A percentile compares a stretch with the other conserved stretches of the same genome.
Evolutionary conservation across 2,888 invertebrate genomes (phyloP).

Genomic region (Galerucella nymphaeae): DNA sequence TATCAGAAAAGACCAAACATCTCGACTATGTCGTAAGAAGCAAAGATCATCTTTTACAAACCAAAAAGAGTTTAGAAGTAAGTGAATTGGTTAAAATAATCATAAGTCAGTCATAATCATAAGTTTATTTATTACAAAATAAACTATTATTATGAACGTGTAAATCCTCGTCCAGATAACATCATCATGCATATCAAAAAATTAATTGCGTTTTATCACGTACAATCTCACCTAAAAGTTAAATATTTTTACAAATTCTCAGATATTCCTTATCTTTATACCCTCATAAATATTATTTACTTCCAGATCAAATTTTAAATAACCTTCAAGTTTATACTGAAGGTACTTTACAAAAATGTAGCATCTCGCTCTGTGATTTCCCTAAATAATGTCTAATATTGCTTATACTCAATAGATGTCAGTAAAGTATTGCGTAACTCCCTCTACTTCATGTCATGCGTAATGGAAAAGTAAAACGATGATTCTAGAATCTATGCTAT

Average conservation of each 20-base stretch:
- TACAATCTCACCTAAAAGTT: no score
- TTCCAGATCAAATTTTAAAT: no score
- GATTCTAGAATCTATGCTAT: no score
- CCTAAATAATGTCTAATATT: neutral
- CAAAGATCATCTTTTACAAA: slow-evolving; percentile 78
- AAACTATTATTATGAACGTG: no score
- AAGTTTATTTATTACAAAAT: neutral
- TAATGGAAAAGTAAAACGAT: no score
- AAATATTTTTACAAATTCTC: no score
- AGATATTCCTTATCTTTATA: no score
- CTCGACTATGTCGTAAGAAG: slow-evolving; percentile 81
- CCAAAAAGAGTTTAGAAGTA: slow-evolving; percentile 78
- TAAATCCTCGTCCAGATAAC: neutral
- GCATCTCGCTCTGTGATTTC: neutral
- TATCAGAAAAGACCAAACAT: slow-evolving; percentile 81
- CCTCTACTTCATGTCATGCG: neutral
- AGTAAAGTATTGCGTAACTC: neutral
- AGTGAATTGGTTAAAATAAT: slow-evolving; percentile 51
- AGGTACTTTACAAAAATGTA: neutral
- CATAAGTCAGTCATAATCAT: neutral
- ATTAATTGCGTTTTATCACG: no score
- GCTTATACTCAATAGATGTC: neutral
- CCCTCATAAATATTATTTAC: no score
- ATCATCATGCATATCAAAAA: no score
- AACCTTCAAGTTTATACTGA: no score